A percentile compares a stretch with the other conserved stretches of the same genome.
Evolutionary conservation across 2,888 invertebrate species (phyloP).

Genomic region (Caenorhabditis sp.): DNA sequence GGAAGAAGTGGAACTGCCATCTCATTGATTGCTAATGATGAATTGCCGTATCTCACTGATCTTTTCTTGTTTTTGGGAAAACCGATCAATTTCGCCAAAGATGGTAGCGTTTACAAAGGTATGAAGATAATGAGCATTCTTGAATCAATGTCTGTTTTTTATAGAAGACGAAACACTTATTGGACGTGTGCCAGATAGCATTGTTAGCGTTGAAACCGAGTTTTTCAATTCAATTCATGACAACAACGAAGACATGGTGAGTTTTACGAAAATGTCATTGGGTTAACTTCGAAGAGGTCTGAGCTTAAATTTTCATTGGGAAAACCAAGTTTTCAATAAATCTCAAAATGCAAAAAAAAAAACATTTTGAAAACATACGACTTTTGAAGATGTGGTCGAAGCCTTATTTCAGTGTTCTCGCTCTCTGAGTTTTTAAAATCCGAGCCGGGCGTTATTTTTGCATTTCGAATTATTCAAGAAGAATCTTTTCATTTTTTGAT

Average conservation of each 20-base stretch:
- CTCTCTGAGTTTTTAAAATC: too few relatives aligned
- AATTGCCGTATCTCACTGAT: constrained; percentile 90
- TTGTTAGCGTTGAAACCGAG: constrained; percentile 84
- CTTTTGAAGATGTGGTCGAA: too few relatives aligned
- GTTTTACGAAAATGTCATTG: constrained; percentile 1
- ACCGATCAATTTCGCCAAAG: constrained; percentile 75
- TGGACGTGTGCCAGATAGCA: constrained; percentile 83
- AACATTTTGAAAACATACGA: too few relatives aligned
- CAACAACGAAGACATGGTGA: constrained; percentile 73
- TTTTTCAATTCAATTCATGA: constrained; percentile 81
- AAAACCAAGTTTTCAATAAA: too few relatives aligned
- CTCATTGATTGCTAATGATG: constrained; percentile 88
- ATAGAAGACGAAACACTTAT: constrained; percentile 73
- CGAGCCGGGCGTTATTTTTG: too few relatives aligned
- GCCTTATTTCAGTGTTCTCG: too few relatives aligned
- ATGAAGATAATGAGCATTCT: neutral
- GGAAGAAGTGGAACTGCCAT: constrained; percentile 81
- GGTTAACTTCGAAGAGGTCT: too few relatives aligned
- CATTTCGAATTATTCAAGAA: too few relatives aligned
- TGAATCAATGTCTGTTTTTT: constrained; percentile 19
- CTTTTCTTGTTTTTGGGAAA: constrained; percentile 89
- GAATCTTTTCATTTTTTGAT: too few relatives aligned
- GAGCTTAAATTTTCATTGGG: too few relatives aligned
- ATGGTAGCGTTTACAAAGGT: constrained; percentile 53
- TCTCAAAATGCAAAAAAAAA: too few relatives aligned